These are phyloP conservation scores for Cinclus mexicanus DNA, from an alignment of 2,113 vertebrate genomes.

Conservation along the genomic window DNA sequence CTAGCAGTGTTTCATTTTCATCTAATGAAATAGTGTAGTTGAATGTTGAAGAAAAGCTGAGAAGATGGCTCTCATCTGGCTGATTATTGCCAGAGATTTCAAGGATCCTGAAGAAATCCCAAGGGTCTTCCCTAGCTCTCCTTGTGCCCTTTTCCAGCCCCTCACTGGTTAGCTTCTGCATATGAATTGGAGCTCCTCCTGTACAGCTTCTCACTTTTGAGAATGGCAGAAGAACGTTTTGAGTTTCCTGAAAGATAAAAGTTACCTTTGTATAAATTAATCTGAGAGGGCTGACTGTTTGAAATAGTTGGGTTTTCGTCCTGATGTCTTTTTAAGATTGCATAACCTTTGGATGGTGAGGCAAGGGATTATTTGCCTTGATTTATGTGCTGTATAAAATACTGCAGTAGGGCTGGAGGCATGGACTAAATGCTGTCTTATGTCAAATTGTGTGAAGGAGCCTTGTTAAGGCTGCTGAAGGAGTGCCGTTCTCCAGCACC, in stretches of 20 bases:
- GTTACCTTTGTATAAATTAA: neutral
- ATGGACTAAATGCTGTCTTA: neutral
- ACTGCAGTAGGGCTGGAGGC: neutral
- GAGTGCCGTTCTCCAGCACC: neutral
- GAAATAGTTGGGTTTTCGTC: neutral
- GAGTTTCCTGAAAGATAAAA: neutral
- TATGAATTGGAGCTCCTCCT: neutral
- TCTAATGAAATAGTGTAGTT: neutral
- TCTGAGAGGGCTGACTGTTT: neutral
- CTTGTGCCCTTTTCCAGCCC: neutral
- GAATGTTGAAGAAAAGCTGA: neutral
- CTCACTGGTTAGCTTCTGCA: neutral
- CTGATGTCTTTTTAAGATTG: neutral
- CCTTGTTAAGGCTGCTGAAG: neutral
- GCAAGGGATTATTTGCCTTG: neutral
- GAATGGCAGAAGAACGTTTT: neutral
- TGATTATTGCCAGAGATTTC: neutral
- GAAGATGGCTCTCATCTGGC: neutral
- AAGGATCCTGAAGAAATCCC: neutral
- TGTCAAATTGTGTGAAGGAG: neutral
- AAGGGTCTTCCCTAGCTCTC: neutral
- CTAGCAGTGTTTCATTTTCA: constrained; percentile 27
- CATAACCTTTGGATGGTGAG: neutral
- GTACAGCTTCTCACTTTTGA: neutral
- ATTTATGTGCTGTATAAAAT: neutral